Evolutionary conservation across 2,888 invertebrate species (phyloP), one percentile per base, ranked within the genome.

Genomic region (Spilosoma lubricipeda): DNA sequence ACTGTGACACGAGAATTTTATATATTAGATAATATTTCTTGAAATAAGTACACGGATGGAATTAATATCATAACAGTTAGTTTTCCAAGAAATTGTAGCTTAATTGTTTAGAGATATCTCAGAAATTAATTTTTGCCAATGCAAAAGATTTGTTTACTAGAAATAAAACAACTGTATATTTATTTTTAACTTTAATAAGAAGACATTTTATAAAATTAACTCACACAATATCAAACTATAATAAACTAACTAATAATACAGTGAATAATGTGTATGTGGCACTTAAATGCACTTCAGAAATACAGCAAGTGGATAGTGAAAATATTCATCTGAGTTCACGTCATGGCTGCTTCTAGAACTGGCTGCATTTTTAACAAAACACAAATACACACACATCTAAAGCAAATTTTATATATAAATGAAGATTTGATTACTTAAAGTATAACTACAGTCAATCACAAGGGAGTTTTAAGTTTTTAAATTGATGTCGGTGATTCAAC

Each of bases 201-300:
- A 76, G 73, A 81, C 71, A 77, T 74, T 79, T 72, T 76, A n/a
- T 78, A 82, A 86, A 83, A 82, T 83, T 80, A 86, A 80, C 77
- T 80, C 81, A 87, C 89, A 90, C 88, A 85, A 78, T 75, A 78
- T 83, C 82, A 78, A 84, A 82, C 82, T 87, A 88, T 75, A 79
- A 80, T 83, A 79, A 83, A 83, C 82, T 80, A 84, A 77, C 81
- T 77, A 76, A 72, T 78, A 74, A n/a, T n/a, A n/a, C n/a, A 82
- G 71, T 80, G 82, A 80, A 82, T 81, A 76, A 63, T 77, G 30
- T 79, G 71, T 86, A 82, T 82, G 85, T 84, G 85, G 86, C 85
- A 87, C 84, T 84, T 90, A 91, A 90, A 91, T 90, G 91, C 91
- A 89, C 85, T 87, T 86, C 79, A 82, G 89, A 88, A 89, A 88